These are phyloP conservation scores for Crax fasciolata DNA, from an alignment of 2,797 vertebrate species.

Conservation along the genomic window DNA sequence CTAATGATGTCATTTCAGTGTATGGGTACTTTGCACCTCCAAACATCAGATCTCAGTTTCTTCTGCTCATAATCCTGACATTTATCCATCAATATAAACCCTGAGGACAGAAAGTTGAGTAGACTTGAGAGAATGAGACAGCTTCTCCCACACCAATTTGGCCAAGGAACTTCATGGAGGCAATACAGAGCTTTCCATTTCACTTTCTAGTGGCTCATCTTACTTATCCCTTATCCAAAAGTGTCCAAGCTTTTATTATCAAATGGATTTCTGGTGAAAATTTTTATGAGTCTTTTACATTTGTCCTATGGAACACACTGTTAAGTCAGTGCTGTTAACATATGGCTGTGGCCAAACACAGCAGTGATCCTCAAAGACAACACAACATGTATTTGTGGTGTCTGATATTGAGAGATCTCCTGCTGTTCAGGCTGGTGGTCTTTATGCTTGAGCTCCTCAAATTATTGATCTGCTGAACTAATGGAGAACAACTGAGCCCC, in stretches of 20 bases:
- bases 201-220: not conserved
- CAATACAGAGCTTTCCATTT: not conserved
- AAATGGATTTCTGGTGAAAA: not conserved
- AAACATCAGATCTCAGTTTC: not conserved
- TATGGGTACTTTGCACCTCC: not conserved
- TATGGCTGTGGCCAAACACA: not conserved
- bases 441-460: not conserved
- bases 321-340: not conserved
- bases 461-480: not conserved
- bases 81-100: not conserved
- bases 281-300: not conserved
- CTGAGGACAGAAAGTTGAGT: not conserved
- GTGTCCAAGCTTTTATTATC: not conserved
- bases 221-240: not conserved
- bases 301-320: not conserved
- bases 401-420: not conserved
- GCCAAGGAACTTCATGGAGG: not conserved
- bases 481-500: not conserved
- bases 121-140: not conserved
- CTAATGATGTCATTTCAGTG: not conserved
- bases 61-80: not conserved
- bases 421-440: not conserved
- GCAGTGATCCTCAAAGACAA: not conserved
- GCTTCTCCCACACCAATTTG: not conserved
- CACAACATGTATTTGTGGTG: fast-evolving